A percentile compares a stretch with the other conserved stretches of the same genome.
phyloP scores from a whole-genome alignment of 2,888 invertebrate species.

The Sympetrum striolatum region DNA sequence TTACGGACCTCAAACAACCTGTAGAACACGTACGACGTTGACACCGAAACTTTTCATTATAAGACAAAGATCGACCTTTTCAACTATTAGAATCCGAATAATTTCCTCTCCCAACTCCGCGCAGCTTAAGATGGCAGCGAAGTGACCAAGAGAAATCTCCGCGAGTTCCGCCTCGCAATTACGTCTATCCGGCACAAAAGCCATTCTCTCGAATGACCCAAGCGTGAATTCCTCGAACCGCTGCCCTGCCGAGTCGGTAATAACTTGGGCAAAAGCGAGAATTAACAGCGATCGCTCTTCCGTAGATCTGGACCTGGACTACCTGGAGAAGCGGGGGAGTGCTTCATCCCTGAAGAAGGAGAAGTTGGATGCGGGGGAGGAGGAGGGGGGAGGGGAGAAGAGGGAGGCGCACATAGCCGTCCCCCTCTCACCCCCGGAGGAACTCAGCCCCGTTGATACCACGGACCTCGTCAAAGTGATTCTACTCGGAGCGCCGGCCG shows the following conservation, averaged over 20 bases:
- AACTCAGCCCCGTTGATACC: constrained; percentile 1
- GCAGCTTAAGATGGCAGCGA: too few relatives aligned
- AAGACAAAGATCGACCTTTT: too few relatives aligned
- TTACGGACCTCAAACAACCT: too few relatives aligned
- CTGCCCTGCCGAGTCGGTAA: background rate
- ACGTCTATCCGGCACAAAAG: background rate
- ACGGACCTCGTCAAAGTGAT: constrained; percentile 78
- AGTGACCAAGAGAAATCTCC: too few relatives aligned
- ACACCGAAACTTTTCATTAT: too few relatives aligned
- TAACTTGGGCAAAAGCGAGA: background rate
- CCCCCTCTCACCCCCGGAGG: background rate
- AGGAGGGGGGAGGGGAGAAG: background rate
- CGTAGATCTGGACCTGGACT: constrained; percentile 24
- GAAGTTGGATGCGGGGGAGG: background rate
- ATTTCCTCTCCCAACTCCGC: too few relatives aligned
- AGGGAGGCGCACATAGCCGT: background rate
- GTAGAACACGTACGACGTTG: too few relatives aligned
- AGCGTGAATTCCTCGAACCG: background rate
- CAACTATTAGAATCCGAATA: too few relatives aligned
- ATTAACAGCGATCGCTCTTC: background rate
- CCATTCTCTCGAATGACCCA: background rate
- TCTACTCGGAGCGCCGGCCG: constrained; percentile 87
- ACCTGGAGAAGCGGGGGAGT: constrained; percentile 9
- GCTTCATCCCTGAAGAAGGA: background rate
- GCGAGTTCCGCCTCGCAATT: too few relatives aligned